Evolutionary conservation across 2,113 vertebrate species (phyloP), one percentile per base, ranked within the genome.

Genomic region (Otocyon megalotis): DNA sequence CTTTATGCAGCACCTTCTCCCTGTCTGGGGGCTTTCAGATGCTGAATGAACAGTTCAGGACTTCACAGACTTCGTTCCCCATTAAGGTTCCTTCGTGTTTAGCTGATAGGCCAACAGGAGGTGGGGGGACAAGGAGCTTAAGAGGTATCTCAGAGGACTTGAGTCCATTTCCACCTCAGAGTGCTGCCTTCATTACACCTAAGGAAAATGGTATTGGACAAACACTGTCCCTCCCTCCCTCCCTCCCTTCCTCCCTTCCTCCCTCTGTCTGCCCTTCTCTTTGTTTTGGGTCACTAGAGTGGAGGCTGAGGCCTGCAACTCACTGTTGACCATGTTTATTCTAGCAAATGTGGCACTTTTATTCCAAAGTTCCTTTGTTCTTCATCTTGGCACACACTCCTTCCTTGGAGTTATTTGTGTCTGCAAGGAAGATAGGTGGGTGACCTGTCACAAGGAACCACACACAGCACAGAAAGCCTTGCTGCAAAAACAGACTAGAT

Each of bases 381-480:
- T 86, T 93, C 13, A 87, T 62, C 56, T 83, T 84, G 88, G 50
- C 58, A 54, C 69, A 37, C 84, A 30, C 26, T 50, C 13, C 43
- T 77, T 77, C 43, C 90, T 81, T 84, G 74, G 58, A 84, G 92
- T 93, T 98, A 96, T 97, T 97, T 96, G 84, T 58, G 69, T 84
- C 90, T 94, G 43, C 50, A 92, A 32, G 94, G 93, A 95, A 85
- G 37, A 77, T 26, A 92, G 87, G 96, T 90, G 83, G 74, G 58
- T 96, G 94, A 97, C 97, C 97, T 92, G 94, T 93, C 92, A 97
- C n/a, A 30, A 89, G 79, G 37, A 83, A 94, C 95, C 86, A 94
- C 53, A 92, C 28, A 56, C 35, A 84, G 48, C 50, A 65, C 76
- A 87, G 28, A 83, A 53, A 81, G 3, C 14, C 87, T 84, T 17